Evolutionary conservation across 2,113 vertebrate genomes (phyloP).

Genomic region (Anguilla japonica): DNA sequence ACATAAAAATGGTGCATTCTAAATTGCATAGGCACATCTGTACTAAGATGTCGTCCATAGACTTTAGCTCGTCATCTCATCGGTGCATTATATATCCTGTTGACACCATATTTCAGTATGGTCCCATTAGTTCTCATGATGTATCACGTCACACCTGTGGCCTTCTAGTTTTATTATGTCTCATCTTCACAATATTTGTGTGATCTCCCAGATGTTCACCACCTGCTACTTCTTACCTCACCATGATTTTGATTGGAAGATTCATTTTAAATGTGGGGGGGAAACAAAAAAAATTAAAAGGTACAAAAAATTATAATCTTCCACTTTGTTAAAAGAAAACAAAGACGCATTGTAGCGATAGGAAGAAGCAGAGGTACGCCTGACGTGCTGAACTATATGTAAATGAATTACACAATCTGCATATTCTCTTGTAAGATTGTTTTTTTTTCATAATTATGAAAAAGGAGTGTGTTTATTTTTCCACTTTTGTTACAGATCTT

Average conservation of each 20-base stretch:
- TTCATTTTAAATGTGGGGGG: slow-evolving; percentile 23
- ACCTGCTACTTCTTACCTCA: slow-evolving; percentile 41
- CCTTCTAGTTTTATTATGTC: slow-evolving; percentile 34
- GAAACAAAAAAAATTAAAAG: slow-evolving; percentile 21
- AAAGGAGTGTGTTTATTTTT: slow-evolving; percentile 44
- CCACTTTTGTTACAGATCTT: slow-evolving; percentile 44
- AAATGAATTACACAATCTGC: slow-evolving; percentile 47
- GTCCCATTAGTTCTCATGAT: slow-evolving; percentile 22
- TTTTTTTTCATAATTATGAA: slow-evolving; percentile 51
- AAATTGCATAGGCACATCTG: slow-evolving; percentile 15
- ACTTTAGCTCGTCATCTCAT: slow-evolving; percentile 8
- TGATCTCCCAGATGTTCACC: slow-evolving; percentile 20
- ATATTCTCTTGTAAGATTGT: slow-evolving; percentile 50
- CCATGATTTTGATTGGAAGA: slow-evolving; percentile 25
- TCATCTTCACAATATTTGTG: slow-evolving; percentile 18
- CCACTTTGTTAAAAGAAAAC: slow-evolving; percentile 38
- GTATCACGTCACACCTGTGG: slow-evolving; percentile 34
- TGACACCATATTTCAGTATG: slow-evolving; percentile 26
- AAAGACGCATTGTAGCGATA: slow-evolving; percentile 39
- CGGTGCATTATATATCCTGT: slow-evolving; percentile 21
- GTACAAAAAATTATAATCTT: slow-evolving; percentile 30
- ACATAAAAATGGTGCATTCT: slow-evolving; percentile 4
- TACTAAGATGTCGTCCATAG: not conserved
- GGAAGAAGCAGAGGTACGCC: slow-evolving; percentile 41
- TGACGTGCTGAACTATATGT: slow-evolving; percentile 41